phyloP scores from a whole-genome alignment of 2,113 vertebrate genomes.

The Gymnobelideus leadbeateri region DNA sequence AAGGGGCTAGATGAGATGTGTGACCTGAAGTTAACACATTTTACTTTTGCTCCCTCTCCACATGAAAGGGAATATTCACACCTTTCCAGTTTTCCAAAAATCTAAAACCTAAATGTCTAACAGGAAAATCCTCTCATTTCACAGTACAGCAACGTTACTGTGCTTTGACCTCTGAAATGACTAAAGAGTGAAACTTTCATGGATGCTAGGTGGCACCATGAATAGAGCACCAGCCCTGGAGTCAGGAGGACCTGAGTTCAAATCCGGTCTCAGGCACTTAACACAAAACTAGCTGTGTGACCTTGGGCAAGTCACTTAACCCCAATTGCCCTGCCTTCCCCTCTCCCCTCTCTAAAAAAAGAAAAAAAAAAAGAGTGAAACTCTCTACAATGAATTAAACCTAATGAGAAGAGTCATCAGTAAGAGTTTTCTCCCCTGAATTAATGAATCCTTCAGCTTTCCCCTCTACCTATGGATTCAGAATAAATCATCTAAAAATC shows the following conservation, averaged over 20 bases:
- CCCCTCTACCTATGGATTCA: not conserved
- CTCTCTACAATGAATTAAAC: constrained; percentile 40
- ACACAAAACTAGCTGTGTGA: too few species aligned
- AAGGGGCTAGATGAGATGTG: not conserved
- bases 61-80: not conserved
- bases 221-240: too few species aligned
- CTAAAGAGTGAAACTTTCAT: not conserved
- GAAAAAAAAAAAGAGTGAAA: constrained; percentile 16
- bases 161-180: not conserved
- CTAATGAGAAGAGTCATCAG: constrained; percentile 16
- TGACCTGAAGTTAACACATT: not conserved
- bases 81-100: constrained; percentile 12
- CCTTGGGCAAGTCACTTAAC: too few species aligned
- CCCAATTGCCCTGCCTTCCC: too few species aligned
- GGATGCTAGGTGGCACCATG: too few species aligned
- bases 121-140: not conserved
- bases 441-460: constrained; percentile 13
- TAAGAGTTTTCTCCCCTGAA: constrained; percentile 23
- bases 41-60: not conserved
- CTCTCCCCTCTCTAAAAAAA: too few species aligned
- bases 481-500: constrained; percentile 8
- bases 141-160: constrained; percentile 2
- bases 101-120: constrained; percentile 31
- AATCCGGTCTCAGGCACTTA: too few species aligned
- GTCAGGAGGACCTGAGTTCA: too few species aligned